A percentile compares a stretch with the other conserved stretches of the same genome.
These are phyloP conservation scores for Odontomachus brunneus DNA, from an alignment of 1,140 invertebrate species.

Conservation along the genomic window DNA sequence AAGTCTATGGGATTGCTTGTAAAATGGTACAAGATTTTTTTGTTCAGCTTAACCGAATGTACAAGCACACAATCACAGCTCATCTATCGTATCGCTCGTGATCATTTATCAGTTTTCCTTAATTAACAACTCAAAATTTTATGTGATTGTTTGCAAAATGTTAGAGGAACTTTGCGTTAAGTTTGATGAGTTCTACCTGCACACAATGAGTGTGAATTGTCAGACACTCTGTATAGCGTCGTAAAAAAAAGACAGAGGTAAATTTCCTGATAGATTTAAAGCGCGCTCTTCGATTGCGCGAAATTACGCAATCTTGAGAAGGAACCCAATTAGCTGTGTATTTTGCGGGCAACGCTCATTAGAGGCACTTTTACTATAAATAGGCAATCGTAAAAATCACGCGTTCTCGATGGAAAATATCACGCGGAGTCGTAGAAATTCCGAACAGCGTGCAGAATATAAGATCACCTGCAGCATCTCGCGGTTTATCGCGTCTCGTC, in stretches of 20 bases:
- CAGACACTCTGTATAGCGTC: too few relatives aligned
- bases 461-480: conserved; percentile 19
- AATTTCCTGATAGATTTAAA: conserved; percentile 36
- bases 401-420: conserved; percentile 23
- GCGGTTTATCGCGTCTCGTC: conserved; percentile 5
- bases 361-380: conserved; percentile 47
- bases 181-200: too few relatives aligned
- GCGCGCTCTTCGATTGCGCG: conserved; percentile 6
- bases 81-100: too few relatives aligned
- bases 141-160: too few relatives aligned
- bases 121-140: too few relatives aligned
- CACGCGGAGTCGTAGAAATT: background rate
- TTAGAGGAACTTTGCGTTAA: too few relatives aligned
- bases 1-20: too few relatives aligned
- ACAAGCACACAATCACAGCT: too few relatives aligned
- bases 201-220: background rate
- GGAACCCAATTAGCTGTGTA: conserved; percentile 37
- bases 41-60: too few relatives aligned
- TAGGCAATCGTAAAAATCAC: conserved; percentile 39
- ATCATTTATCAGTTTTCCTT: too few relatives aligned
- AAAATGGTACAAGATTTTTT: too few relatives aligned
- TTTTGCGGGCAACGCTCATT: conserved; percentile 22
- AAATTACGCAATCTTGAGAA: background rate
- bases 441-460: background rate
- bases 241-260: background rate